phyloP scores from a whole-genome alignment of 2,888 invertebrate species.

The Xanthia icteritia region DNA sequence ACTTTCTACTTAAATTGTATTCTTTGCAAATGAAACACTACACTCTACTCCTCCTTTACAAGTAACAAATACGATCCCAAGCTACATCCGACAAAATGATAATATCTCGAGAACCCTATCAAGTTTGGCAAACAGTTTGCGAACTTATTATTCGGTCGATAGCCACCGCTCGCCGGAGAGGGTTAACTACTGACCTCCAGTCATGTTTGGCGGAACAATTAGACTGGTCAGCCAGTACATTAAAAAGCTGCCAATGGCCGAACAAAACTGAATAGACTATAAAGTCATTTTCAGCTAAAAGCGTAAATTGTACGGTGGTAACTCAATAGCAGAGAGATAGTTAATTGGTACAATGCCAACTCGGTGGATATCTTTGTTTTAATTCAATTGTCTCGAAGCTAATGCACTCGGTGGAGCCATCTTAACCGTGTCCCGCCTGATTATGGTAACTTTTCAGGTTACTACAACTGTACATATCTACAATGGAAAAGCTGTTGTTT shows the following conservation, averaged over 20 bases:
- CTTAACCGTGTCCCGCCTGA: constrained; percentile 73
- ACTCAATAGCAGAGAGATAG: constrained; percentile 79
- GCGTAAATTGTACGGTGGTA: constrained; percentile 81
- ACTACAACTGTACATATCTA: constrained; percentile 37
- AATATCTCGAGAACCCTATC: constrained; percentile 52
- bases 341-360: constrained; percentile 87
- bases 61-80: constrained; percentile 10
- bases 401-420: constrained; percentile 79
- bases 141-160: constrained; percentile 63
- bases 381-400: constrained; percentile 83
- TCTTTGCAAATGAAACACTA: constrained; percentile 2
- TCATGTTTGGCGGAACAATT: constrained; percentile 60
- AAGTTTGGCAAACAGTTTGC: constrained; percentile 54
- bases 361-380: constrained; percentile 82
- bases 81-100: constrained; percentile 47
- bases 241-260: constrained; percentile 70
- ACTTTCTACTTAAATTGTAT: neutral
- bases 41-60: neutral
- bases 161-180: constrained; percentile 42
- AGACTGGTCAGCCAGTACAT: constrained; percentile 62
- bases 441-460: constrained; percentile 74
- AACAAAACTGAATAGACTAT: constrained; percentile 79
- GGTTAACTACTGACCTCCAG: constrained; percentile 64
- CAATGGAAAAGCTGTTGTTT: constrained; percentile 6
- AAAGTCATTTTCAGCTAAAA: constrained; percentile 84